Base-by-base conservation (phyloP, 2,888 invertebrate species). In the Pyrrhia umbra region DNA sequence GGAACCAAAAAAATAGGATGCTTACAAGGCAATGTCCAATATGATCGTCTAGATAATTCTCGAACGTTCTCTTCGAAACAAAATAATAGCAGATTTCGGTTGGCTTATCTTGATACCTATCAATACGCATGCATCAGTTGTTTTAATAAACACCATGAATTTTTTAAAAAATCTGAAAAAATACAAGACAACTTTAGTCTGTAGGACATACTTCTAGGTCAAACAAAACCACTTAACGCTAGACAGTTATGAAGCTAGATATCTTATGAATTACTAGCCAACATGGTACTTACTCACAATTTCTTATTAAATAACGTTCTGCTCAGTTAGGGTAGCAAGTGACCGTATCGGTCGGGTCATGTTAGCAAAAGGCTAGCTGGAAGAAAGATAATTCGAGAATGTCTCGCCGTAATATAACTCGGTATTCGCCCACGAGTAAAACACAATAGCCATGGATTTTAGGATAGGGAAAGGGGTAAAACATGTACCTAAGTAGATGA, bases 401-500 rank as follows among this genome's bases (percentile, higher is more conserved):
- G 34, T 34, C 34, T n/a, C 34, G n/a, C 34, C 34, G n/a, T n/a
- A 34, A 34, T 34, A 34, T 34, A 34, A 34, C n/a, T n/a, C n/a
- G n/a, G n/a, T n/a, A n/a, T n/a, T n/a, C n/a, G n/a, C n/a, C n/a
- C n/a, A 34, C 23, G 23, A 4, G 23, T 13, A 34, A 34, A 34
- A 34, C 34, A 34, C 34, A 34, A 34, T 34, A n/a, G 34, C 34
- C 13, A 34, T 34, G 34, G 34, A 34, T 34, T 34, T n/a, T n/a
- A 34, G 34, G 34, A 34, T 34, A 34, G 34, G 34, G 34, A 34
- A 34, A 34, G 34, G 34, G 34, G 13, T 23, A 34, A 34, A 34
- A 13, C n/a, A n/a, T 34, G n/a, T 34, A n/a, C n/a, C n/a, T n/a
- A n/a, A n/a, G n/a, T n/a, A n/a, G n/a, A n/a, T n/a, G n/a, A n/a